Conservation (phyloP, 2,888 invertebrate species). For the Pyralis farinalis region DNA sequence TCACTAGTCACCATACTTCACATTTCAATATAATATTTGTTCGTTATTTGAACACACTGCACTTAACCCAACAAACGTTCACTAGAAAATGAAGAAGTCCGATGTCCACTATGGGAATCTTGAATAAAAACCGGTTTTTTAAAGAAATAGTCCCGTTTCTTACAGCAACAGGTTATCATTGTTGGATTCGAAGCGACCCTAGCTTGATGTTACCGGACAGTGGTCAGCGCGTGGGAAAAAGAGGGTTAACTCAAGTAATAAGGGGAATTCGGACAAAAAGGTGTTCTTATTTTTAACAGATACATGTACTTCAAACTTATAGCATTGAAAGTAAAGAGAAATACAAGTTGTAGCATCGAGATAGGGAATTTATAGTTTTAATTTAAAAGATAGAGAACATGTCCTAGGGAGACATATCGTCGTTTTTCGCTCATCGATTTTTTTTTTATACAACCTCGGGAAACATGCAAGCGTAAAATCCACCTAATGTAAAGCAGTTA, state of each 20-base stretch:
- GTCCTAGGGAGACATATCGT: no score
- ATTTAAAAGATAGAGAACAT: no score
- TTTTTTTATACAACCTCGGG: no score
- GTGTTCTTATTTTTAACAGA: neutral
- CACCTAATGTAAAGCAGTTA: no score
- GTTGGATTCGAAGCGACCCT: slow-evolving; percentile 31
- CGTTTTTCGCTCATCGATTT: no score
- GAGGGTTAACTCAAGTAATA: slow-evolving; percentile 4
- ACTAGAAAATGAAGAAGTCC: slow-evolving; percentile 30
- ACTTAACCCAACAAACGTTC: slow-evolving; percentile 26
- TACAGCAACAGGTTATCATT: slow-evolving; percentile 35
- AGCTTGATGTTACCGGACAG: slow-evolving; percentile 29
- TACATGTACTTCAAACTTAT: no score
- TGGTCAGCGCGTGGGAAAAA: slow-evolving; percentile 19
- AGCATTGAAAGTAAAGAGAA: no score
- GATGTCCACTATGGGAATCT: slow-evolving; percentile 36
- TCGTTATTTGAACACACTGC: neutral
- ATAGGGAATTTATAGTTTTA: no score
- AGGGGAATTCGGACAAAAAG: neutral
- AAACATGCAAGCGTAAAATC: no score
- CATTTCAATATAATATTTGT: no score
- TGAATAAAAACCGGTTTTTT: slow-evolving; percentile 43
- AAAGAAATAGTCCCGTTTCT: slow-evolving; percentile 27
- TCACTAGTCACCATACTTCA: no score
- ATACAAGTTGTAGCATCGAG: no score